These are phyloP conservation scores for Catalaphyllia jardinei DNA, from an alignment of 64 coral and sea anemone genomes.

Conservation along the genomic window DNA sequence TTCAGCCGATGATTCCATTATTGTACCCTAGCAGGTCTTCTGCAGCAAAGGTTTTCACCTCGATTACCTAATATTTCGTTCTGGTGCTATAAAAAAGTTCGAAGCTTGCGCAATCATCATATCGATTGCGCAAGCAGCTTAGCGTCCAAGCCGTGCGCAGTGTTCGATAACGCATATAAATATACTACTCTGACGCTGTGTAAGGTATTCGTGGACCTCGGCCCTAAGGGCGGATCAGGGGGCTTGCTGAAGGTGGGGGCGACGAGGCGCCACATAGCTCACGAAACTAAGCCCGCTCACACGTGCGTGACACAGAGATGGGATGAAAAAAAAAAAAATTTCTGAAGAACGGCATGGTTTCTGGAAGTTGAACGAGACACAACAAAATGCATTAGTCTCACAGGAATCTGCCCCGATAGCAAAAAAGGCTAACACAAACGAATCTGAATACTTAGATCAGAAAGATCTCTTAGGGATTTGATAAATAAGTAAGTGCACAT, in stretches of 20 bases:
- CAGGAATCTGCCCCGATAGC: no score
- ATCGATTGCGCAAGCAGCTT: slow-evolving; percentile 17
- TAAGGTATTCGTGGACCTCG: background rate
- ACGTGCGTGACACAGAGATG: no score
- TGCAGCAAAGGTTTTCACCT: background rate
- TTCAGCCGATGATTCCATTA: slow-evolving; percentile 23
- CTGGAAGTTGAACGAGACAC: no score
- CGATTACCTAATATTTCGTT: slow-evolving; percentile 23
- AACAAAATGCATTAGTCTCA: no score
- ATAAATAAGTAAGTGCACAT: no score
- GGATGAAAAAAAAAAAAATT: no score
- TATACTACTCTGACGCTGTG: background rate
- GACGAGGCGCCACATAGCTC: no score
- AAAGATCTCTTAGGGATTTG: no score
- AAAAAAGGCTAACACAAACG: no score
- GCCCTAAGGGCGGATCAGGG: background rate
- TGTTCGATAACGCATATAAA: background rate
- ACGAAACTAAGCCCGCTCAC: no score
- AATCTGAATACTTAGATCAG: no score
- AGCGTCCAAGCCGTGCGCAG: slow-evolving; percentile 6
- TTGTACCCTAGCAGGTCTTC: background rate
- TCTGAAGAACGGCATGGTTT: no score
- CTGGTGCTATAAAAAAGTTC: slow-evolving; percentile 8
- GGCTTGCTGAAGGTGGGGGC: background rate
- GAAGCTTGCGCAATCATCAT: slow-evolving; percentile 40